Base-by-base conservation (phyloP, 2,888 invertebrate species). In the Drosophila maculinotata region DNA sequence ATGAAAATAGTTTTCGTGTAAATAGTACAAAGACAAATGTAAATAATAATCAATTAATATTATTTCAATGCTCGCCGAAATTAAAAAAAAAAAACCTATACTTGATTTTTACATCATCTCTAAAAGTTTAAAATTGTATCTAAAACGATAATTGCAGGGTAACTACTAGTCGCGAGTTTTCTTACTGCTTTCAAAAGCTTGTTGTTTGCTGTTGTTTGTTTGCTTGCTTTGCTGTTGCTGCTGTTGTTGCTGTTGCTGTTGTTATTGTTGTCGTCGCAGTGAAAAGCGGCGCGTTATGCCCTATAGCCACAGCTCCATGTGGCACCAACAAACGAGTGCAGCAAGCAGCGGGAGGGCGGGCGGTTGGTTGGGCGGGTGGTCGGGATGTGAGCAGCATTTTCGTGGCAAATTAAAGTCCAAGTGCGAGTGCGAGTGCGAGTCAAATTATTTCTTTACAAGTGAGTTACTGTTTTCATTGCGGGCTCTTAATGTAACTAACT, bases 321-420 rank as follows among this genome's bases (percentile, higher is more conserved):
- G 78, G 69, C 77, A 77, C 77, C 2, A 20, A 20, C 20, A 74
- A 49, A 49, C 66, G 68, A 67, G 57, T 66, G 68, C 65, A 63
- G 58, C 62, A 25, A 36, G 36, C 36, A 31, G 48, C 62, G 31
- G 38, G 35, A 20, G 36, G 41, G n/a, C n/a, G n/a, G n/a, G n/a
- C n/a, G n/a, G n/a, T n/a, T n/a, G n/a, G n/a, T n/a, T n/a, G n/a
- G n/a, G n/a, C n/a, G n/a, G n/a, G n/a, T n/a, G n/a, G n/a, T n/a
- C 62, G 31, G 38, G 35, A 20, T 30, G 41, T 42, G 8, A 45
- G 12, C 66, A 67, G 57, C 64, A 69, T 79, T 71, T 82, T 83
- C 80, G 87, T 80, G 88, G 89, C 87, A 89, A 89, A 89, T 89
- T 90, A 88, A 89, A 83, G 90, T 89, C 89, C 90, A 90, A 62